Evolutionary conservation across 92 coral and sea anemone genomes (phyloP), one percentile per base, ranked within the genome.

Genomic region (Zoanthus gigantus): DNA sequence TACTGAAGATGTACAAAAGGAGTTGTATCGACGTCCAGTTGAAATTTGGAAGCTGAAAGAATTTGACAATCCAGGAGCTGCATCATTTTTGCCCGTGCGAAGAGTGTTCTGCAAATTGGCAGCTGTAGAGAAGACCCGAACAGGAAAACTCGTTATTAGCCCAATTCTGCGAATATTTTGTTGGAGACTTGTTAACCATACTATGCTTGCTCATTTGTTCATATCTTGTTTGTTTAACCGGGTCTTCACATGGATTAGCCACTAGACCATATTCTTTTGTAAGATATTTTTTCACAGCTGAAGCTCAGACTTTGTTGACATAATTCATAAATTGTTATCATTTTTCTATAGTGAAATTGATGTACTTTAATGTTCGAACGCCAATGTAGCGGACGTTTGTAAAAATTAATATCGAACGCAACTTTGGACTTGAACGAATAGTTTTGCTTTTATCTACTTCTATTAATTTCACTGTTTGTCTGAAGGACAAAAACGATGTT

Each of bases 41-140:
- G 89, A 89, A 34, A 32, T 89, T 32, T 89, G 92, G 89, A 72
- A 58, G 13, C 75, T 63, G 71, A 68, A 61, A 76, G 45, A 54
- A 48, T 89, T 85, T 78, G 77, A 71, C 45, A 63, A 31, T 16
- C 74, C 89, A 61, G 92, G 89, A 29, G 71, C 92, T 16, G 89
- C 92, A 71, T 76, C 75, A 4, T 89, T 89, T 83, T 14, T 89
- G 82, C 92, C 89, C 0, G 86, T 89, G 7, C 86, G 83, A 76
- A 65, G 89, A 83, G 61, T 83, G 18, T 65, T 12, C 86, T 83
- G 92, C 78, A 83, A 89, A 86, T 89, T 84, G 83, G 89, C 92
- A 46, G 61, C 92, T 76, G 78, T 77, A 6, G 50, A 66, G 17
- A 63, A 60, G 63, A 50, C 46, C 48, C 77, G 88, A 11, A 52